Base-by-base conservation (phyloP, 2,113 vertebrate species). In the Psephotus haematonotus region DNA sequence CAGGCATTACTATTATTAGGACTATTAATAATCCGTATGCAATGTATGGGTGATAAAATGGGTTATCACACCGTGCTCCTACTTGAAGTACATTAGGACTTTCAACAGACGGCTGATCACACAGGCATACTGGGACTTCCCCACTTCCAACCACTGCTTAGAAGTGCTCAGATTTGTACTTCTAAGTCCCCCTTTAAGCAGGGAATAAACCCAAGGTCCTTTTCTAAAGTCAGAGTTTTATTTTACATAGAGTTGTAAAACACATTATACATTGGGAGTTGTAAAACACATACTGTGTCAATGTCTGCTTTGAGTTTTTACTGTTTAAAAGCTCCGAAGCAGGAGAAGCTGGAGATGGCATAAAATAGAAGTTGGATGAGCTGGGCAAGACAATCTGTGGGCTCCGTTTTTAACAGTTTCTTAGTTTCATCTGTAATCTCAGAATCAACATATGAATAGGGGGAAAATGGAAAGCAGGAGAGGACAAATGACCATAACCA, bases 191-290 rank as follows among this genome's bases (percentile, higher is more conserved):
- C 12, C 46, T 49, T 59, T 24, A 74, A 75, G 69, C 29, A 75
- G 77, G 20, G 87, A 87, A 64, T 82, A 93, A 93, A 84, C 37
- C 77, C 78, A 52, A 89, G 50, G 52, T 33, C 23, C 35, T 29
- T 33, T 39, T 43, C 8, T 8, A 29, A 79, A 84, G 47, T 39
- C 74, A 68, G 75, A 17, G 55, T 46, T 91, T 79, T 82, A 82
- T 82, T 90, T 79, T 13, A 39, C 13, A 6, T 2, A 35, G 74
- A 82, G 60, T 0, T 76, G 67, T 95, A 88, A 77, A 95, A 52
- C 70, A 43, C 4, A 3, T 8, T 59, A 16, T 35, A 59, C 33
- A 59, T 35, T 81, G 69, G 87, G 84, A 92, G 78, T 1, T 82
- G 78, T 95, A 88, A 77, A 95, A 57, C 70, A 43, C 5, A 3